Evolutionary conservation across 2,888 invertebrate species (phyloP).

Genomic region (Aleiodes leptofemur): DNA sequence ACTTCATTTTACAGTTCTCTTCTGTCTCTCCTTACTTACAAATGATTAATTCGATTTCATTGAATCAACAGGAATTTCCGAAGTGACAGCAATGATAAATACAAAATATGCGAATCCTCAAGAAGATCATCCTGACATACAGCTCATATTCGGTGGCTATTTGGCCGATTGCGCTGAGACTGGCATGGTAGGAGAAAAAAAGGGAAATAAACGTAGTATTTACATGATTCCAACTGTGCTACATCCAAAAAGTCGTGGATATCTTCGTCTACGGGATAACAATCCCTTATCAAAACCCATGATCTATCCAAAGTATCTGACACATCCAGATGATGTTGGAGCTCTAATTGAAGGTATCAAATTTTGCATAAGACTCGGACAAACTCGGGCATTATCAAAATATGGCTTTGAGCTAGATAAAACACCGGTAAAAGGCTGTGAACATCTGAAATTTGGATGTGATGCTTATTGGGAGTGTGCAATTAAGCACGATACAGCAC

Average conservation of each 20-base stretch:
- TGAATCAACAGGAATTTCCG: conserved; percentile 81
- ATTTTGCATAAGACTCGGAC: conserved; percentile 83
- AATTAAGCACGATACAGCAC: conserved; percentile 78
- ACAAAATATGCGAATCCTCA: conserved; percentile 86
- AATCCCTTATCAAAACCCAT: conserved; percentile 90
- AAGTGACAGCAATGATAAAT: conserved; percentile 90
- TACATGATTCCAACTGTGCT: conserved; percentile 88
- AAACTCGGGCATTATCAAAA: conserved; percentile 81
- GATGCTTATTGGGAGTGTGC: conserved; percentile 81
- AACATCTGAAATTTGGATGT: conserved; percentile 83
- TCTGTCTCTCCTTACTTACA: conserved; percentile 14
- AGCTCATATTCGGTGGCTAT: conserved; percentile 91
- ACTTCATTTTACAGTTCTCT: neutral
- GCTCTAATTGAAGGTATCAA: conserved; percentile 89
- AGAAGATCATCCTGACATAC: conserved; percentile 89
- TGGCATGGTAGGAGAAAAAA: conserved; percentile 88
- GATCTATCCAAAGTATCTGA: conserved; percentile 89
- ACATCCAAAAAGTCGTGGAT: conserved; percentile 91
- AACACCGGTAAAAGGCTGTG: conserved; percentile 86
- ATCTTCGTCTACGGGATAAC: conserved; percentile 82
- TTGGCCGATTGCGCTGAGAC: conserved; percentile 91
- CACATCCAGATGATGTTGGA: conserved; percentile 87
- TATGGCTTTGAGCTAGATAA: conserved; percentile 87
- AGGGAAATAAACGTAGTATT: conserved; percentile 82
- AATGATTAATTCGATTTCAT: conserved; percentile 19